A percentile compares a stretch with the other conserved stretches of the same genome.
phyloP scores from a whole-genome alignment of 2,888 invertebrate genomes.

The Pterostichus niger region DNA sequence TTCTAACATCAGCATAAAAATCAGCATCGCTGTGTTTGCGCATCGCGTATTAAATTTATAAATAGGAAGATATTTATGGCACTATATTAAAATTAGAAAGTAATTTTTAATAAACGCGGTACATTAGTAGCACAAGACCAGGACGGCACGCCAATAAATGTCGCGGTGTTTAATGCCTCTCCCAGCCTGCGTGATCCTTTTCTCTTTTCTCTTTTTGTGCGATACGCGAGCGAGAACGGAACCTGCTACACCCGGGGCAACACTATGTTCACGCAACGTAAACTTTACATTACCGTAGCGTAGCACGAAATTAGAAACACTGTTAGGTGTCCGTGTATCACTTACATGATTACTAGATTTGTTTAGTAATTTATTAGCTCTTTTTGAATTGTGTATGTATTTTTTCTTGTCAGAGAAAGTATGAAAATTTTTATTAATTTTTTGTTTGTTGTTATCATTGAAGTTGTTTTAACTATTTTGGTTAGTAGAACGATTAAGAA shows the following conservation, averaged over 20 bases:
- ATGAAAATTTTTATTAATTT: constrained; percentile 23
- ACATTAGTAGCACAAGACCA: constrained; percentile 58
- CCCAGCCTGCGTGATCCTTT: constrained; percentile 40
- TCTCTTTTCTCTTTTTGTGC: constrained; percentile 52
- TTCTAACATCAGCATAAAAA: constrained; percentile 23
- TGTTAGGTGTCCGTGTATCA: constrained; percentile 23
- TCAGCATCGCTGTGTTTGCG: not conserved
- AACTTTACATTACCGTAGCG: not conserved
- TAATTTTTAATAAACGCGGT: constrained; percentile 68
- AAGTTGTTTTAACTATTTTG: constrained; percentile 37
- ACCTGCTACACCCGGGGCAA: constrained; percentile 23
- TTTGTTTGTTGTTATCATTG: constrained; percentile 30
- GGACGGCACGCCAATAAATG: constrained; percentile 49
- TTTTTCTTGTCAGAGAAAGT: constrained; percentile 46
- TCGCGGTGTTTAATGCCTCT: constrained; percentile 51
- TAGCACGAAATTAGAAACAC: constrained; percentile 22
- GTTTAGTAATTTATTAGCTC: constrained; percentile 38
- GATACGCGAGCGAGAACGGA: constrained; percentile 37
- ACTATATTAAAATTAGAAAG: constrained; percentile 71
- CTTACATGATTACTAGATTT: constrained; percentile 46
- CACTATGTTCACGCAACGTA: not conserved
- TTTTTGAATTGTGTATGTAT: constrained; percentile 15
- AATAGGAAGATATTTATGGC: constrained; percentile 68
- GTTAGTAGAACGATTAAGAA: constrained; percentile 31
- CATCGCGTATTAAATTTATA: constrained; percentile 26